Conservation (phyloP, 2,888 invertebrate genomes). For the Stenolophus ochropezus region DNA sequence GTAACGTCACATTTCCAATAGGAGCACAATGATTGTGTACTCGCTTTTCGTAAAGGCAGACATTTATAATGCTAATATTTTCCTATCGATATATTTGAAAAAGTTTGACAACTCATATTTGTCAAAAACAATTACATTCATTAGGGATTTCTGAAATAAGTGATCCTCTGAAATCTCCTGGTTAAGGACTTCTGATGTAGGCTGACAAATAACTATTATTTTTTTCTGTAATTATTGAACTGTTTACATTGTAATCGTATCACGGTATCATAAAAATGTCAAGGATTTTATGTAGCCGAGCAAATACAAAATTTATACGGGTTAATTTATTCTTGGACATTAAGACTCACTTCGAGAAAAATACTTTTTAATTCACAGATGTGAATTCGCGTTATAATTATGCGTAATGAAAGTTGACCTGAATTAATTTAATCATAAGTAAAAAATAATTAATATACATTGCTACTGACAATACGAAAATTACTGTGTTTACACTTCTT, state of each 20-base stretch:
- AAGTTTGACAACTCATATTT: too few species aligned
- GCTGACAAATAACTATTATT: not conserved
- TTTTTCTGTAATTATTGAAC: not conserved
- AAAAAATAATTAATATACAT: not conserved
- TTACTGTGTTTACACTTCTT: constrained; percentile 1
- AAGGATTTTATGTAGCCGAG: not conserved
- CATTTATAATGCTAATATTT: too few species aligned
- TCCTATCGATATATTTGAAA: too few species aligned
- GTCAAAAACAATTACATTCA: too few species aligned
- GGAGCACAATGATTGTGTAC: too few species aligned
- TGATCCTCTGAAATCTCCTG: too few species aligned
- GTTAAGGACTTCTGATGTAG: too few species aligned
- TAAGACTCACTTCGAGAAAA: not conserved
- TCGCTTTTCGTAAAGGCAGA: too few species aligned
- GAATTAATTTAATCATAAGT: constrained; percentile 15
- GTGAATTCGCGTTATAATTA: constrained; percentile 20
- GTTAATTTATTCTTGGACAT: not conserved
- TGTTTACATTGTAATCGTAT: constrained; percentile 1
- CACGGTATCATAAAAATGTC: constrained; percentile 31
- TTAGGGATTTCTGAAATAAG: too few species aligned
- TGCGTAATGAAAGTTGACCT: constrained; percentile 26
- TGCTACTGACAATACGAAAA: not conserved
- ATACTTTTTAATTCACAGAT: constrained; percentile 9
- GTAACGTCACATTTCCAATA: too few species aligned
- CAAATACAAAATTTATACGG: constrained; percentile 12